Evolutionary conservation across 1,140 invertebrate genomes (phyloP).

Genomic region (Maniola jurtina): DNA sequence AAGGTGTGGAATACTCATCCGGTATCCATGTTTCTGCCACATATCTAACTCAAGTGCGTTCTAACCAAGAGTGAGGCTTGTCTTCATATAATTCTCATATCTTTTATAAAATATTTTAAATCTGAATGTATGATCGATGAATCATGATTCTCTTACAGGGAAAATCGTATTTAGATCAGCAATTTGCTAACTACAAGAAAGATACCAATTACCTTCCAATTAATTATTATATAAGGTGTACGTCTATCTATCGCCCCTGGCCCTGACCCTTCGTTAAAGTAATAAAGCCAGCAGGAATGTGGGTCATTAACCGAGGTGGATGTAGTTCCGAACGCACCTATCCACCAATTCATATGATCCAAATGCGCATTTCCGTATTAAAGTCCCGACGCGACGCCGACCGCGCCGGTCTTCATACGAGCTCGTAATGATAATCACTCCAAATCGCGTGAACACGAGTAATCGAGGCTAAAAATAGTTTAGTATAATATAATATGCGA

Average conservation of each 20-base stretch:
- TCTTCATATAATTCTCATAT: no score
- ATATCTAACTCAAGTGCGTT: no score
- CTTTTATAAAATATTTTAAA: no score
- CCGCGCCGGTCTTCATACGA: constrained; percentile 21
- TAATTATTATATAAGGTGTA: neutral
- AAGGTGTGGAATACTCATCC: no score
- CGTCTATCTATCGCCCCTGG: neutral
- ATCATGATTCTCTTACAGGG: no score
- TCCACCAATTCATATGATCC: constrained; percentile 51
- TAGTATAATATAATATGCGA: neutral
- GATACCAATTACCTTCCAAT: neutral
- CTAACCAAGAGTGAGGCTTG: no score
- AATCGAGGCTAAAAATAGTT: constrained; percentile 28
- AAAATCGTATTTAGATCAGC: no score
- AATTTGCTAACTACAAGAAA: no score
- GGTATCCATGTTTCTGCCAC: no score
- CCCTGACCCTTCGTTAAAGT: constrained; percentile 23
- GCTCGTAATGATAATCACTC: constrained; percentile 24
- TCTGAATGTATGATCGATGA: no score
- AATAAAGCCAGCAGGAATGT: constrained; percentile 18
- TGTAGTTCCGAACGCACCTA: constrained; percentile 47
- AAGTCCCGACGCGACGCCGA: constrained; percentile 24
- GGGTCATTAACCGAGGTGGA: constrained; percentile 40
- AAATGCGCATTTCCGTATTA: constrained; percentile 61
- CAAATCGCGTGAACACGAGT: constrained; percentile 22